Evolutionary conservation across 2,113 vertebrate genomes (phyloP).

Genomic region (Proterorhinus semilunaris): DNA sequence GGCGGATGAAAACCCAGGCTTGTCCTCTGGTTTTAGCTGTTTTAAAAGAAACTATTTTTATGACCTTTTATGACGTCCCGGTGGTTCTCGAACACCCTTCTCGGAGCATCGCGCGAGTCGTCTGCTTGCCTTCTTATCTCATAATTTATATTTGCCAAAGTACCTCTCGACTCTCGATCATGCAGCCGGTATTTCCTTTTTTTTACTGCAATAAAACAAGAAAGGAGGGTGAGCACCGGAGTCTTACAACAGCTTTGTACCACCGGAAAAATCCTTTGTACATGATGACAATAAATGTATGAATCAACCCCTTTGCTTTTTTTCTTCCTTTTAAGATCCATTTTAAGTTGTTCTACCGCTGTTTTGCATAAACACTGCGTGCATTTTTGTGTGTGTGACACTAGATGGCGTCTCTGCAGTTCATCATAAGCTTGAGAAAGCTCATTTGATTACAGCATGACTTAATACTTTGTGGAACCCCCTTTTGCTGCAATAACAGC

Average conservation of each 20-base stretch:
- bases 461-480: too few species aligned
- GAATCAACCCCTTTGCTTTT: constrained; percentile 44
- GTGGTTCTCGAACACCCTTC: constrained; percentile 56
- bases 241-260: constrained; percentile 76
- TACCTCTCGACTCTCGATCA: constrained; percentile 71
- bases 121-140: constrained; percentile 72
- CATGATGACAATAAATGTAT: constrained; percentile 75
- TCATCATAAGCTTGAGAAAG: too few species aligned
- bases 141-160: constrained; percentile 78
- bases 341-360: neutral
- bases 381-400: too few species aligned
- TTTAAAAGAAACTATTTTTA: constrained; percentile 96
- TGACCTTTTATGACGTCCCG: constrained; percentile 87
- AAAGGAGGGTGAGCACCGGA: constrained; percentile 65
- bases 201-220: constrained; percentile 74
- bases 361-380: too few species aligned
- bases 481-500: too few species aligned
- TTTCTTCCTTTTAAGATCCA: neutral
- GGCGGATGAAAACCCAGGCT: constrained; percentile 53
- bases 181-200: constrained; percentile 70
- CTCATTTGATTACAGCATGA: too few species aligned
- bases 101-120: constrained; percentile 50
- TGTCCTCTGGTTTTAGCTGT: constrained; percentile 85
- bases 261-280: constrained; percentile 72
- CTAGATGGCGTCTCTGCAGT: too few species aligned